phyloP scores from a whole-genome alignment of 2,888 invertebrate genomes.

The Dicroscelio sp. region DNA sequence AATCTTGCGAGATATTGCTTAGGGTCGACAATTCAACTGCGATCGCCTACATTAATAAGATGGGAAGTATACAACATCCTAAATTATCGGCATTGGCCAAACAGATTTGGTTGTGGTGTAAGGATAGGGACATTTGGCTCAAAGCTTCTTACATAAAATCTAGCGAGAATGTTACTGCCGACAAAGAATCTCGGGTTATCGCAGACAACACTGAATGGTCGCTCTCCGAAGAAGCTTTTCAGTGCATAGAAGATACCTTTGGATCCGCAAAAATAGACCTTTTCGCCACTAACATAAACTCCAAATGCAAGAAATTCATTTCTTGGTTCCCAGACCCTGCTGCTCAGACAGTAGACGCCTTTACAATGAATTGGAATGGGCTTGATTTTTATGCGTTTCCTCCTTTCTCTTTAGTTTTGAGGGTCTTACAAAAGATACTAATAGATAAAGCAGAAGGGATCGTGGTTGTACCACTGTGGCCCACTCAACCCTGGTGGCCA shows the following conservation, averaged over 20 bases:
- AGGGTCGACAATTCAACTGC: constrained; percentile 63
- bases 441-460: constrained; percentile 85
- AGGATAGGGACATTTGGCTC: too few relatives aligned
- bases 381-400: constrained; percentile 83
- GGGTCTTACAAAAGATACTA: constrained; percentile 86
- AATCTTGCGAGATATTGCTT: constrained; percentile 56
- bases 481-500: too few relatives aligned
- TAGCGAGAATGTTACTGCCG: too few relatives aligned
- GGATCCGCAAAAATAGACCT: constrained; percentile 82
- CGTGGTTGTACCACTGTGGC: constrained; percentile 87
- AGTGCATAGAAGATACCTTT: constrained; percentile 26
- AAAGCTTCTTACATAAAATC: too few relatives aligned
- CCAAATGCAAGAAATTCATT: constrained; percentile 83
- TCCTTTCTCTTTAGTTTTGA: constrained; percentile 78
- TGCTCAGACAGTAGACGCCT: constrained; percentile 84
- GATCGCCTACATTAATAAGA: not conserved
- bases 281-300: constrained; percentile 84
- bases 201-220: too few relatives aligned
- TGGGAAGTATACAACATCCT: too few relatives aligned
- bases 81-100: too few relatives aligned
- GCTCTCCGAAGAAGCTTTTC: constrained; percentile 39
- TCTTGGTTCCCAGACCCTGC: constrained; percentile 85
- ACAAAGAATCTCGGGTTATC: too few relatives aligned
- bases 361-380: constrained; percentile 79
- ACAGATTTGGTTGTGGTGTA: too few relatives aligned